Base-by-base conservation (phyloP, 2,888 invertebrate species). In the Aquatica leii region DNA sequence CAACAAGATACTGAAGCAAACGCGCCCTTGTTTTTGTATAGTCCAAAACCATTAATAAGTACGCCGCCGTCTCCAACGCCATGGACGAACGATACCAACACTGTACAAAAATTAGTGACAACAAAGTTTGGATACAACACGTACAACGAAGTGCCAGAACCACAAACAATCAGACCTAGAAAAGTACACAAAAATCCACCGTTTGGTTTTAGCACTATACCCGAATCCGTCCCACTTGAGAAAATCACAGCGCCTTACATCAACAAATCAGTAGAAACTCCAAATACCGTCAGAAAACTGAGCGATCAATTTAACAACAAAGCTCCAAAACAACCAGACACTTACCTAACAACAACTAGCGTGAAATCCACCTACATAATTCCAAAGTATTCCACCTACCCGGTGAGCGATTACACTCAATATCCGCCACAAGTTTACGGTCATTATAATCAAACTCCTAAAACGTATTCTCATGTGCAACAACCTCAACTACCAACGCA, bases 101-200 rank as follows among this genome's bases (percentile, higher is more conserved):
- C 85, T 66, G 84, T 85, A 4, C 77, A 86, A 14, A 85, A 83
- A 70, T 78, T 85, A 21, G 84, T 85, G 15, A 84, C 85, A 0
- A 81, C 84, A 17, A 87, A 85, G 77, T 88, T 87, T 71, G 88
- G 88, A 70, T 73, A 75, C 48, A 68, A 67, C 41, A 63, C 17
- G 21, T 17, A 12, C 15, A 18, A 59, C 50, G 78, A 77, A 71
- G 59, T 24, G 53, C 52, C 55, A 35, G 55, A 55, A 18, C 40
- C 49, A 17, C 43, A 55, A 5, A 9, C 18, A 9, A 51, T 55
- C 2, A 76, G 73, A 70, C 77, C 76, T 0, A 71, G 76, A 43
- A 43, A 6, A 14, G 4, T 43, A 9, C 14, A 17, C 15, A 43
- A 43, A 9, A 8, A 43, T 9, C 5, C 12, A 43, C 18, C 14